These are phyloP conservation scores for Opisthograptis luteolata DNA, from an alignment of 2,888 invertebrate species.

Conservation along the genomic window DNA sequence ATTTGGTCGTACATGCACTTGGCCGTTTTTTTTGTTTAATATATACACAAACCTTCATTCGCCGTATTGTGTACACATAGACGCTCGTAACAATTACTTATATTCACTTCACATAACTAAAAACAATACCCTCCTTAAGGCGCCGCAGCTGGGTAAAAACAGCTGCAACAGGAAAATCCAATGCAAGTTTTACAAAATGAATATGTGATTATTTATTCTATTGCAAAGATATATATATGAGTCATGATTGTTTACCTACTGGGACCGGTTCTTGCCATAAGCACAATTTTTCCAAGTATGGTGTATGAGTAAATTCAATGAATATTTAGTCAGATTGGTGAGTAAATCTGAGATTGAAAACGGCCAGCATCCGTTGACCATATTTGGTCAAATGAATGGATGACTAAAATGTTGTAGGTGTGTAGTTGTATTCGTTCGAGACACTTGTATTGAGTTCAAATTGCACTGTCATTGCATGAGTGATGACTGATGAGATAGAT, in stretches of 20 bases:
- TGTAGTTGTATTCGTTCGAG: slow-evolving; percentile 35
- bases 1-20: too few relatives aligned
- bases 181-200: slow-evolving; percentile 47
- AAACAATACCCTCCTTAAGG: slow-evolving; percentile 28
- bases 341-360: slow-evolving; percentile 49
- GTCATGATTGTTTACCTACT: slow-evolving; percentile 61
- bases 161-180: slow-evolving; percentile 53
- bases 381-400: slow-evolving; percentile 55
- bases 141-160: slow-evolving; percentile 34
- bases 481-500: slow-evolving; percentile 4
- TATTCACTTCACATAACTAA: slow-evolving; percentile 22
- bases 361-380: slow-evolving; percentile 52
- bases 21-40: slow-evolving; percentile 6
- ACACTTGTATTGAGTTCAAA: slow-evolving; percentile 32
- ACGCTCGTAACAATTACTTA: slow-evolving; percentile 28
- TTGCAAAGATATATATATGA: slow-evolving; percentile 54
- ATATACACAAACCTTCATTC: slow-evolving; percentile 20
- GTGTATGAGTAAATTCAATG: slow-evolving; percentile 57
- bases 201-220: slow-evolving; percentile 50
- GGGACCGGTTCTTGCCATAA: slow-evolving; percentile 62
- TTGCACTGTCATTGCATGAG: slow-evolving; percentile 16
- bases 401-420: slow-evolving; percentile 47
- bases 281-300: slow-evolving; percentile 66
- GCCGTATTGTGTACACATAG: slow-evolving; percentile 26
- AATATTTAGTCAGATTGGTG: slow-evolving; percentile 51